A percentile compares a stretch with the other conserved stretches of the same genome.
These are phyloP conservation scores for Oxytorus armatus DNA, from an alignment of 2,888 invertebrate species.

Conservation along the genomic window DNA sequence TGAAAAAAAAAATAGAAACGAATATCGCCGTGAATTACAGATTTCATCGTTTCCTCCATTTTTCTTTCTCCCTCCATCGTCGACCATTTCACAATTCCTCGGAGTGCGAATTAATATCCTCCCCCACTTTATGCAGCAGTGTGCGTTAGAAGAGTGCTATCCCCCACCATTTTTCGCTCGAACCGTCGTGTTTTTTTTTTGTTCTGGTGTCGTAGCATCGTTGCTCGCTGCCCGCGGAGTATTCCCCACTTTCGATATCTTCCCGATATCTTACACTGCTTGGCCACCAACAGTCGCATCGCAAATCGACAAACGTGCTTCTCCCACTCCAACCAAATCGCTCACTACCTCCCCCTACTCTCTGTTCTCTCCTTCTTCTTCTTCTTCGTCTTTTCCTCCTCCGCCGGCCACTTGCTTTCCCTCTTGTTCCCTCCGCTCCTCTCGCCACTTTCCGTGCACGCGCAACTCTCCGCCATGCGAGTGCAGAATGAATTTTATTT, in stretches of 20 bases:
- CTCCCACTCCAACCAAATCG: slow-evolving; percentile 19
- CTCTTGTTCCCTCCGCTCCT: slow-evolving; percentile 16
- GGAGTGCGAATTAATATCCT: no score
- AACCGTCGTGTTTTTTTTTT: background rate
- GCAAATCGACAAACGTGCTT: slow-evolving; percentile 42
- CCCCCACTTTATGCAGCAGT: background rate
- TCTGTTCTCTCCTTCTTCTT: background rate
- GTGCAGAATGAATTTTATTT: slow-evolving; percentile 43
- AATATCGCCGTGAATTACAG: no score
- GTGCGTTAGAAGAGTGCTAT: background rate
- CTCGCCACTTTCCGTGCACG: slow-evolving; percentile 33
- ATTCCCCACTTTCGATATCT: slow-evolving; percentile 48
- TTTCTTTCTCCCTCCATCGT: no score
- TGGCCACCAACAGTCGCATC: slow-evolving; percentile 34
- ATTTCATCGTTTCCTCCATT: no score
- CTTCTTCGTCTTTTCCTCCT: slow-evolving; percentile 18
- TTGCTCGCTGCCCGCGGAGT: background rate
- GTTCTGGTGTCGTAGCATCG: no score
- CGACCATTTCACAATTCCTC: no score
- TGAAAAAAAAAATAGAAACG: no score
- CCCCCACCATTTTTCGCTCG: slow-evolving; percentile 7
- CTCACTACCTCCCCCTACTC: slow-evolving; percentile 8
- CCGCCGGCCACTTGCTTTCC: background rate
- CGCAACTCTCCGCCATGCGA: slow-evolving; percentile 43
- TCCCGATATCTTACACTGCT: background rate